Evolutionary conservation across 2,797 vertebrate species (phyloP), one percentile per base, ranked within the genome.

Genomic region (Buphagus erythrorhynchus): DNA sequence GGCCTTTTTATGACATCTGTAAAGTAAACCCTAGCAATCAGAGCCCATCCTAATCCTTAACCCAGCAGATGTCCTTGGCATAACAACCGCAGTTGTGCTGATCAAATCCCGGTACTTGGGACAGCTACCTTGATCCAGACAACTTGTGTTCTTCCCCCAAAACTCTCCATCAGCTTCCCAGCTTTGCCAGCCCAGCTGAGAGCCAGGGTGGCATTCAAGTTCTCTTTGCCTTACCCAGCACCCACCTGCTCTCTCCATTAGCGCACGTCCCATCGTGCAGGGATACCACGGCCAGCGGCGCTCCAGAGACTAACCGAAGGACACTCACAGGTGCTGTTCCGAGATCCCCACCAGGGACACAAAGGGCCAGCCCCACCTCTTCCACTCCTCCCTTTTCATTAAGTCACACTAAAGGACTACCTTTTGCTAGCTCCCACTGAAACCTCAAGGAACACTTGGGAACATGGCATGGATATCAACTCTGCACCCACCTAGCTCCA

Each of bases 1-100:
- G 94, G 97, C 90, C 92, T 86, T 97, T 95, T 96, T 83, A 90
- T 59, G 93, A 97, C 97, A 98, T 97, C 98, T 96, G 93, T 91
- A 82, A 97, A 97, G 96, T 89, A 95, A 95, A 97, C 91, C 89
- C 85, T 89, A 88, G 90, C 95, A 95, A 97, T 82, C n/a, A 15
- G 74, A 97, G 91, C 67, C 88, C 76, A 86, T 61, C 59, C 29
- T 97, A 98, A 98, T 96, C 96, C 90, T 76, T 91, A 88, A 65
- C 59, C 89, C 89, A 93, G 95, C 97, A 98, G 97, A 93, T 87
- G 94, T 95, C 82, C 78, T 90, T 69, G 33, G 75, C 51, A 48
- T 20, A 49, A 49, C 55, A 88, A 88, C 63, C 29, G 3, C 5
- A 1, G 86, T 11, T 19, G 1, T 66, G 25, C 62, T 69, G 88